Percentiles rank a stretch among this genome's conserved stretches.
Conservation (phyloP, 2,888 invertebrate species). For the Platynereis dumerilii region DNA sequence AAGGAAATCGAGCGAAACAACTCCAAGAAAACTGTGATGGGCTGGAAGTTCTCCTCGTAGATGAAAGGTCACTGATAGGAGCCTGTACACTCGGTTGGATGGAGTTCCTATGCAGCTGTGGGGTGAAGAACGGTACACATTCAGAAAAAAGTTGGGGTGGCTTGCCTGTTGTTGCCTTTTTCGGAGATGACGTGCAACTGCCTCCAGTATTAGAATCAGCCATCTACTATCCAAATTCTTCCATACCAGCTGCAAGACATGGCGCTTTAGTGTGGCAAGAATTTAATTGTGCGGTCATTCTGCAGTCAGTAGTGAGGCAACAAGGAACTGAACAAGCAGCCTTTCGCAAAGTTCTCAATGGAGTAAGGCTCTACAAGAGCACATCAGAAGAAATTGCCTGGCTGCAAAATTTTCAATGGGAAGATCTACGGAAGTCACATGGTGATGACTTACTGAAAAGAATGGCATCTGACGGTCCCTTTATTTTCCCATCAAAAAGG, state of each 20-base stretch:
- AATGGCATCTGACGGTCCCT: neutral
- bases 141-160: conserved; percentile 31
- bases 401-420: too few relatives aligned
- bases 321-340: too few relatives aligned
- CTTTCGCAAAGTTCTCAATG: too few relatives aligned
- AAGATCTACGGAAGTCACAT: conserved; percentile 18
- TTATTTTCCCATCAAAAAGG: conserved; percentile 11
- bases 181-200: conserved; percentile 35
- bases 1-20: neutral
- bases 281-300: conserved; percentile 29
- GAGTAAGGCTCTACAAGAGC: too few relatives aligned
- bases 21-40: conserved; percentile 12
- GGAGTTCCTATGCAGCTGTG: conserved; percentile 18
- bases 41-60: conserved; percentile 7
- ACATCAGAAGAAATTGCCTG: too few relatives aligned
- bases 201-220: conserved; percentile 31
- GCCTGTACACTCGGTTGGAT: conserved; percentile 21
- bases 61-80: conserved; percentile 13
- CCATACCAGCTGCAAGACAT: conserved; percentile 33
- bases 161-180: conserved; percentile 36
- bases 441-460: conserved; percentile 18
- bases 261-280: conserved; percentile 33
- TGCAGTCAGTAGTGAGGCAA: too few relatives aligned
- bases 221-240: conserved; percentile 30
- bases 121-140: conserved; percentile 13